phyloP scores from a whole-genome alignment of 2,888 invertebrate genomes.

The Clepsis dumicolana region DNA sequence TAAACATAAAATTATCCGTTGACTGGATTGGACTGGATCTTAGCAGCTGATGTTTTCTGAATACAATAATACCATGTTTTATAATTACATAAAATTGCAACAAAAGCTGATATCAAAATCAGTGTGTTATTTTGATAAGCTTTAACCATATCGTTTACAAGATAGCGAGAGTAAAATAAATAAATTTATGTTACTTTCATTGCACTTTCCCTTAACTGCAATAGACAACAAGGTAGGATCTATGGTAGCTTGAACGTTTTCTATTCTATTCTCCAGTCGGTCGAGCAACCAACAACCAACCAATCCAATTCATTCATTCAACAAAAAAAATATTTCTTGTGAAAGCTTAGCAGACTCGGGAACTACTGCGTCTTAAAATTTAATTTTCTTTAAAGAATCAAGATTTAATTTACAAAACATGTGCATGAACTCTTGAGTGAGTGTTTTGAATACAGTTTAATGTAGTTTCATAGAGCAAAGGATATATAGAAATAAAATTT shows the following conservation, averaged over 20 bases:
- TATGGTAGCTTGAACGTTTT: slow-evolving; percentile 45
- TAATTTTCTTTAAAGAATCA: slow-evolving; percentile 62
- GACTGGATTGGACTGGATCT: too few relatives aligned
- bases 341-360: slow-evolving; percentile 76
- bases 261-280: slow-evolving; percentile 33
- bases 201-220: slow-evolving; percentile 10
- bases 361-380: slow-evolving; percentile 75
- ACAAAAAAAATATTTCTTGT: slow-evolving; percentile 73
- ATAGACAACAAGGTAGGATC: slow-evolving; percentile 38
- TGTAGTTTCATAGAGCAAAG: slow-evolving; percentile 50
- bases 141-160: too few relatives aligned
- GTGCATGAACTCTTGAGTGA: slow-evolving; percentile 83
- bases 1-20: too few relatives aligned
- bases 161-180: too few relatives aligned
- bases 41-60: too few relatives aligned
- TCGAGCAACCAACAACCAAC: slow-evolving; percentile 47
- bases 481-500: slow-evolving; percentile 58
- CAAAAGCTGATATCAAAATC: too few relatives aligned
- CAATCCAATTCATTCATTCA: slow-evolving; percentile 47
- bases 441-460: slow-evolving; percentile 65
- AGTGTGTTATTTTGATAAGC: too few relatives aligned
- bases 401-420: slow-evolving; percentile 70
- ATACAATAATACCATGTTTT: too few relatives aligned
- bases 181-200: neutral
- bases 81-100: too few relatives aligned